Base-by-base conservation (phyloP, 2,797 vertebrate species). In the Euthynnus affinis region DNA sequence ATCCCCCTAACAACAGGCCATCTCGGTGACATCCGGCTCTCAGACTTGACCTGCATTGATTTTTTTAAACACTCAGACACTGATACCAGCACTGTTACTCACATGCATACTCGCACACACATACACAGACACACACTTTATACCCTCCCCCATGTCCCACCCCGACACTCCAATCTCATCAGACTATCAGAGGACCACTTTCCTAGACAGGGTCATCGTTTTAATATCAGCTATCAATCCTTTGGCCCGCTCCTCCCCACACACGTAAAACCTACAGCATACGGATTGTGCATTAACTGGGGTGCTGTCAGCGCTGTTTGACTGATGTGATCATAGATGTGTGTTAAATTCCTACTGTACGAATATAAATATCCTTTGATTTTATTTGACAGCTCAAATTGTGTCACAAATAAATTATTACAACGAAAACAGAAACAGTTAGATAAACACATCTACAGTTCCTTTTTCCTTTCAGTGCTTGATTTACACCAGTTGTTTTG, bases 31-130 rank as follows among this genome's bases (percentile, higher is more conserved):
- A 88, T 87, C 75, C 66, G 52, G 82, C 87, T 89, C 74, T 85
- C 77, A 86, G 78, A 75, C 78, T 78, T 91, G 81, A 93, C 90
- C 91, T 81, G 69, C 72, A 91, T 91, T 87, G 91, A 93, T 92
- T 92, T 90, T 37, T 88, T 87, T 81, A 76, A 89, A 90, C 82
- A 86, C 83, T 81, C 74, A 89, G 84, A 87, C 82, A 86, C 58
- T 48, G 78, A 89, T 79, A 82, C 67, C 14, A 61, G 62, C 46
- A 56, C 48, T 1, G 53, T 25, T 73, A 75, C 78, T 58, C 64
- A 37, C 80, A 80, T 23, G 63, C 18, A 51, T 56, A 34, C 63
- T 34, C 40, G 42, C 34, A 65, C 68, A 76, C 34, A 44, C 20
- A 61, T 2, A 42, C 6, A 22, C 20, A 49, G 3, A 78, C 23